Conservation (phyloP, 2,113 vertebrate genomes). For the Microtus ochrogaster region DNA sequence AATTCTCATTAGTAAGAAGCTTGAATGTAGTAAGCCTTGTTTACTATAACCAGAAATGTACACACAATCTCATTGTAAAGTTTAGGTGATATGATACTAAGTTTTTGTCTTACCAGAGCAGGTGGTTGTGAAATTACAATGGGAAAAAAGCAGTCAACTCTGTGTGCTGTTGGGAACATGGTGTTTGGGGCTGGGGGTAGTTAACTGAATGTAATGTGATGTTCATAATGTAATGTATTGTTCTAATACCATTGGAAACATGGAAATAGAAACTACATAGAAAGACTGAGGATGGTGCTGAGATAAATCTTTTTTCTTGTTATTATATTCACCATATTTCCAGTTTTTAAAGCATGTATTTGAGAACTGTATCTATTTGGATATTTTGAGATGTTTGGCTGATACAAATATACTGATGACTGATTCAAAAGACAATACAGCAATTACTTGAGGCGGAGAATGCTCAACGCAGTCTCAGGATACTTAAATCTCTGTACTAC, state of each 20-base stretch:
- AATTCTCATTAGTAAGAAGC: constrained; percentile 31
- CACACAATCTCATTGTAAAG: constrained; percentile 47
- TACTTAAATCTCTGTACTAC: neutral
- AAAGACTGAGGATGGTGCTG: neutral
- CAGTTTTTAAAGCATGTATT: constrained; percentile 17
- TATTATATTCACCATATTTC: neutral
- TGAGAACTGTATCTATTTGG: neutral
- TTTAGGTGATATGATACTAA: constrained; percentile 49
- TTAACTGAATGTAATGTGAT: constrained; percentile 9
- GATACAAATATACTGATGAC: neutral
- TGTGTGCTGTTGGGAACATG: neutral
- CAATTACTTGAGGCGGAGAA: neutral
- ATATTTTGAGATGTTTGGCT: neutral
- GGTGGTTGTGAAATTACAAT: constrained; percentile 52
- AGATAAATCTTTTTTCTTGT: neutral
- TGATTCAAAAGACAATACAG: neutral
- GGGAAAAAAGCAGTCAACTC: neutral
- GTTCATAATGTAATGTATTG: neutral
- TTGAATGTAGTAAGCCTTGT: neutral
- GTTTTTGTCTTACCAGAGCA: constrained; percentile 46
- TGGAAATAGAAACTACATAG: constrained; percentile 37
- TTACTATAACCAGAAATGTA: neutral
- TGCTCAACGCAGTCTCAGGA: neutral
- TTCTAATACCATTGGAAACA: neutral
- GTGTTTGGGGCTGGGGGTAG: neutral